Base-by-base conservation (phyloP, 2,797 vertebrate species). In the Myripristis murdjan region DNA sequence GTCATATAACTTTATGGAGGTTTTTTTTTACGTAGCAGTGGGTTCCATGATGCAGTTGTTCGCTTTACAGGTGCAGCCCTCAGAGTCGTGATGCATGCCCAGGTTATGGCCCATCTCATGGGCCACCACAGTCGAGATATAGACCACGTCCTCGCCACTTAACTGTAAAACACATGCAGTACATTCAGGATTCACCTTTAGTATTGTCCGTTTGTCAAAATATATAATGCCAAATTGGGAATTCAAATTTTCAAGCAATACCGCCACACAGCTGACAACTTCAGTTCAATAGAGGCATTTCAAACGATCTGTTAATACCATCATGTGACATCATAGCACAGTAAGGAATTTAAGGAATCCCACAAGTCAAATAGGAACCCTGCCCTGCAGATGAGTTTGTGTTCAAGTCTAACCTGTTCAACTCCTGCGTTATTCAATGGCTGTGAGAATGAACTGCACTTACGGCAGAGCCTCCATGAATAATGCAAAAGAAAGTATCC, bases 61-160 rank as follows among this genome's bases (percentile, higher is more conserved):
- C 22, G 69, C 79, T 0, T 53, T 8, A 56, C 92, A 93, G 4
- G 0, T 15, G 76, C 96, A 96, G 39, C 59, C 51, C 0, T 0
- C 0, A 5, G 49, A 0, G 1, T 98, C 97, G 0, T 98, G 97
- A 60, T 75, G 92, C 95, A 97, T 96, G 39, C 97, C 97, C 1
- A 98, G 81, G 55, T 96, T 96, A 72, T 98, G 97, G 0, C 97
- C 97, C 91, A 98, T 75, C 64, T 97, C 97, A 41, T 97, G 97
- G 2, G 97, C 97, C 73, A 96, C 87, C 15, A 97, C 75, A 1
- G 92, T 89, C 70, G 97, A 96, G 0, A 90, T 60, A 18, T 0
- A 86, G 33, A 75, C 0, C 52, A 96, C 23, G 0, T 1, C n/a
- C 20, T 77, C 0, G 0, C 0, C 0, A 0, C 20, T 53, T 44